These are phyloP conservation scores for Pogonus chalceus DNA, from an alignment of 1,140 invertebrate species.

Conservation along the genomic window DNA sequence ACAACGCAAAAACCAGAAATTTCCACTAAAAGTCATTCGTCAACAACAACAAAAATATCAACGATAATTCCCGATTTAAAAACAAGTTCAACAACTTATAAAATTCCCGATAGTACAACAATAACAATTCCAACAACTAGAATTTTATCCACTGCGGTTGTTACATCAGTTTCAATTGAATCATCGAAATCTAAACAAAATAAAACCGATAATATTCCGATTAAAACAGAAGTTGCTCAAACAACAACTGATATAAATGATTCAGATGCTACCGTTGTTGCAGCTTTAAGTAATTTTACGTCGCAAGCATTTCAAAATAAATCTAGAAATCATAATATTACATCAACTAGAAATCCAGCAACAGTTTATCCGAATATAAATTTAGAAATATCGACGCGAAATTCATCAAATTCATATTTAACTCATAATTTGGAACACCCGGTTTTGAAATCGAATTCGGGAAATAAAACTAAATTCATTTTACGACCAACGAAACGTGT, in stretches of 20 bases:
- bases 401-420: neutral
- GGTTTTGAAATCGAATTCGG: too few relatives aligned
- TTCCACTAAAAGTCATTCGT: constrained; percentile 32
- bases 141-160: constrained; percentile 40
- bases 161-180: constrained; percentile 41
- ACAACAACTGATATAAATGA: constrained; percentile 24
- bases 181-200: constrained; percentile 39
- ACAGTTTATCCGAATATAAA: too few relatives aligned
- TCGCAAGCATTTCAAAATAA: neutral
- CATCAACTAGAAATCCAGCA: neutral
- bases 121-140: constrained; percentile 22
- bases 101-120: constrained; percentile 32
- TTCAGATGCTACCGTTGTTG: constrained; percentile 14
- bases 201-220: constrained; percentile 28
- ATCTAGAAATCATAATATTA: neutral
- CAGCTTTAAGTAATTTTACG: constrained; percentile 1
- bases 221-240: neutral
- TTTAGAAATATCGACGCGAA: neutral
- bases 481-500: neutral
- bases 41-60: constrained; percentile 20
- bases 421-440: too few relatives aligned
- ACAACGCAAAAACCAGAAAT: constrained; percentile 33
- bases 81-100: constrained; percentile 15
- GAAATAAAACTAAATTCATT: neutral
- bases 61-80: constrained; percentile 24